Conservation (phyloP, 1,140 invertebrate species). For the Solenopsis invicta region DNA sequence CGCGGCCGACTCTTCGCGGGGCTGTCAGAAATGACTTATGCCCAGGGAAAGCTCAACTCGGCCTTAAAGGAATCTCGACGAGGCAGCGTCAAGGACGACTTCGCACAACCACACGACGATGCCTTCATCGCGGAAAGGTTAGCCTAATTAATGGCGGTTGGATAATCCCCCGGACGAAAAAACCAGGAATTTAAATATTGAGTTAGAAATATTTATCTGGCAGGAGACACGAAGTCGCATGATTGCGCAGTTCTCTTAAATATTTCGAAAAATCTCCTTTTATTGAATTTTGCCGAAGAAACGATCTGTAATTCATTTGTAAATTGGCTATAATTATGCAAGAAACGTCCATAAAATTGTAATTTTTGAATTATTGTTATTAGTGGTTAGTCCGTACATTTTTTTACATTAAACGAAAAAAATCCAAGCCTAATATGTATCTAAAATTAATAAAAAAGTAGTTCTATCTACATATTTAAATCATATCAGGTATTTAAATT, state of each 20-base stretch:
- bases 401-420: too few relatives aligned
- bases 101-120: conserved; percentile 62
- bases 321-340: not conserved
- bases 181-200: conserved; percentile 7
- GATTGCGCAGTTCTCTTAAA: not conserved
- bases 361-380: too few relatives aligned
- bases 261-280: not conserved
- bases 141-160: conserved; percentile 60
- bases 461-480: too few relatives aligned
- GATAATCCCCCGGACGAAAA: conserved; percentile 10
- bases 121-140: conserved; percentile 66
- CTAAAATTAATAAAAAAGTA: too few relatives aligned
- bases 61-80: conserved; percentile 77
- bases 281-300: not conserved
- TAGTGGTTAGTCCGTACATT: too few relatives aligned
- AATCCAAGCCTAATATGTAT: too few relatives aligned
- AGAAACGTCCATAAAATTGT: too few relatives aligned
- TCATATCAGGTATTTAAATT: too few relatives aligned
- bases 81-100: conserved; percentile 79
- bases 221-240: not conserved
- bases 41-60: conserved; percentile 74
- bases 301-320: not conserved
- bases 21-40: conserved; percentile 71
- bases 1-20: conserved; percentile 8
- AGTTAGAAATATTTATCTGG: conserved; percentile 23